phyloP scores from a whole-genome alignment of 1,140 invertebrate species.

The Druon quercuslanigerum region DNA sequence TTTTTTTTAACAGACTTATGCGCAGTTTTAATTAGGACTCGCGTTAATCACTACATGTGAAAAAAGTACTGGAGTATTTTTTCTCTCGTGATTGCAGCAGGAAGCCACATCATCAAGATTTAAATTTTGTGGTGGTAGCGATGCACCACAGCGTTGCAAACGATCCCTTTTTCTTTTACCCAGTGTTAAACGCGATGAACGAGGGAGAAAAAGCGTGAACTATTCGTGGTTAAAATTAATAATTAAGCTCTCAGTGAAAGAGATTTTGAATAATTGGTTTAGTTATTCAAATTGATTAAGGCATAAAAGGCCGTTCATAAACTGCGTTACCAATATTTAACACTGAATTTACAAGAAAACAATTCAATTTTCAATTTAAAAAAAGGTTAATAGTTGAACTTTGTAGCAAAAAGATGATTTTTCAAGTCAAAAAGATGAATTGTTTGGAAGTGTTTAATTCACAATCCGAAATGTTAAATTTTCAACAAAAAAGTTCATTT shows the following conservation, averaged over 20 bases:
- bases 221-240: conserved; percentile 14
- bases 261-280: conserved; percentile 13
- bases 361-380: too few species aligned
- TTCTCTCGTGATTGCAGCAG: conserved; percentile 1
- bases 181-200: conserved; percentile 16
- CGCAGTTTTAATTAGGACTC: not conserved
- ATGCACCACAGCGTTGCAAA: conserved; percentile 16
- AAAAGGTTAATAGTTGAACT: too few species aligned
- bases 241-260: conserved; percentile 17
- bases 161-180: conserved; percentile 14
- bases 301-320: not conserved
- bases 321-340: too few species aligned
- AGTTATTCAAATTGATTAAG: conserved; percentile 20
- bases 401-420: too few species aligned
- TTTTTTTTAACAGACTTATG: not conserved
- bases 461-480: too few species aligned
- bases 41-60: conserved; percentile 5
- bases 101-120: conserved; percentile 23
- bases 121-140: conserved; percentile 28
- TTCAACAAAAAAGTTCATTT: too few species aligned
- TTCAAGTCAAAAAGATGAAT: too few species aligned
- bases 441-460: too few species aligned
- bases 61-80: not conserved
- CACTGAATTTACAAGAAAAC: too few species aligned
- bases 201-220: conserved; percentile 16